Percentiles rank a stretch among this genome's conserved stretches.
Evolutionary conservation across 2,113 vertebrate species (phyloP).

Genomic region (Orthonyx spaldingii): DNA sequence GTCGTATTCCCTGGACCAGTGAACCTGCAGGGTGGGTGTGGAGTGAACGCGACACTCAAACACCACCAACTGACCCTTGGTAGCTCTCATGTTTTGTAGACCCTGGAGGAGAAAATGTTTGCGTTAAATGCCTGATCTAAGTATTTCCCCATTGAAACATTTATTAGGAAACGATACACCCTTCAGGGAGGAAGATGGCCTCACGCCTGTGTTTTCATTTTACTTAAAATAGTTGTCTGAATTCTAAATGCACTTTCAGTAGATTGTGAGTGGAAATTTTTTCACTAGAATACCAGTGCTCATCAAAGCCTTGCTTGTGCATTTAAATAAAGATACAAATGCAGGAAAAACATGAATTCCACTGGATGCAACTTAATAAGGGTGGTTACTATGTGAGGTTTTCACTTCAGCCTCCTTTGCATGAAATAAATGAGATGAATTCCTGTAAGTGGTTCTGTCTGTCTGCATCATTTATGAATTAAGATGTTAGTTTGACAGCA

Average conservation of each 20-base stretch:
- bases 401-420: background rate
- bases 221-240: background rate
- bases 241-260: background rate
- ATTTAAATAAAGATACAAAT: background rate
- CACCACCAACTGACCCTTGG: conserved; percentile 81
- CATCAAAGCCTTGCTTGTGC: background rate
- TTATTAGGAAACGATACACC: background rate
- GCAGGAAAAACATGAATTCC: background rate
- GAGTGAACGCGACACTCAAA: conserved; percentile 83
- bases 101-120: conserved; percentile 59
- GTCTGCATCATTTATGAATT: background rate
- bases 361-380: background rate
- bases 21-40: conserved; percentile 76
- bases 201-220: background rate
- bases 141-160: background rate
- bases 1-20: conserved; percentile 82
- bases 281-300: background rate
- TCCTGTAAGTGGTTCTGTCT: background rate
- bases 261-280: background rate
- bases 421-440: background rate
- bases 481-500: background rate
- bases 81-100: conserved; percentile 80
- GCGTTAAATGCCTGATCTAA: background rate
- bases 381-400: background rate
- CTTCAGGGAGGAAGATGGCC: background rate